Evolutionary conservation across 2,113 vertebrate species (phyloP).

Genomic region (Ammodytes dubius): DNA sequence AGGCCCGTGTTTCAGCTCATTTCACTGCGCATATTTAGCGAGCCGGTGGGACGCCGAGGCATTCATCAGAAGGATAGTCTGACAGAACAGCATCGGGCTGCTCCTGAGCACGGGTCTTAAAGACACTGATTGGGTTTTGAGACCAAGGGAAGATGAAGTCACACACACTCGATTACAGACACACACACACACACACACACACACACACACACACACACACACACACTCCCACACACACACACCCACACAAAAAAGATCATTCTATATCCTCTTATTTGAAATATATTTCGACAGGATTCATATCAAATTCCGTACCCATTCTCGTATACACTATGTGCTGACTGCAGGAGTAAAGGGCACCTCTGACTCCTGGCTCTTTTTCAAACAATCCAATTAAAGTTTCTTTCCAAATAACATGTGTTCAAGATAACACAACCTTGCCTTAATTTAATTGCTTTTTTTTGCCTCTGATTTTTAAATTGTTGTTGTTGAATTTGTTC

Average conservation of each 20-base stretch:
- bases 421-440: constrained; percentile 26
- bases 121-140: constrained; percentile 72
- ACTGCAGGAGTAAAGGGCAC: constrained; percentile 39
- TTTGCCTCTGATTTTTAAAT: constrained; percentile 52
- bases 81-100: constrained; percentile 75
- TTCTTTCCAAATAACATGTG: constrained; percentile 34
- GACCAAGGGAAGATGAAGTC: constrained; percentile 70
- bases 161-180: constrained; percentile 32
- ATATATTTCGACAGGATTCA: constrained; percentile 43
- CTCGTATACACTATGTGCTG: constrained; percentile 6
- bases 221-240: too few species aligned
- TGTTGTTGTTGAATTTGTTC: constrained; percentile 50
- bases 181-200: constrained; percentile 41
- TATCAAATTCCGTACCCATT: neutral
- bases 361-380: constrained; percentile 38
- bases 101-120: constrained; percentile 67
- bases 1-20: constrained; percentile 85
- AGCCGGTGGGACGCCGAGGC: constrained; percentile 76
- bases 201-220: constrained; percentile 31
- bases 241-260: constrained; percentile 14
- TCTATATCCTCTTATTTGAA: constrained; percentile 29
- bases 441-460: constrained; percentile 56
- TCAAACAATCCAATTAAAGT: constrained; percentile 59
- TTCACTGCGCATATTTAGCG: constrained; percentile 86
- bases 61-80: constrained; percentile 81